Base-by-base conservation (phyloP, 2,113 vertebrate genomes). In the Oryzias celebensis region DNA sequence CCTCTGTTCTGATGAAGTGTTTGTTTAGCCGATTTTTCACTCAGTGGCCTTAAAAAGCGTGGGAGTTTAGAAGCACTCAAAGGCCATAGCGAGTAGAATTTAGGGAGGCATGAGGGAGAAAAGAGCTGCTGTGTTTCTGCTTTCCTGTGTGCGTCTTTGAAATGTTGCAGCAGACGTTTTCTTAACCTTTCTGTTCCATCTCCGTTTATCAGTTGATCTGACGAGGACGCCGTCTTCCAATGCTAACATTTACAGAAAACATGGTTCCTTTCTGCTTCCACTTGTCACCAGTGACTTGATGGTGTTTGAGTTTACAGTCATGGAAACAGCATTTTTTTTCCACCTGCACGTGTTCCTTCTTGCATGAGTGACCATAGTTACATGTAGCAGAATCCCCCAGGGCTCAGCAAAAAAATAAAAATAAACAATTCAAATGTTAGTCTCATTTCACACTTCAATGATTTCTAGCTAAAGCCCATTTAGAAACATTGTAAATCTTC, bases 1-100 rank as follows among this genome's bases (percentile, higher is more conserved):
- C 75, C 73, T 83, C 65, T 44, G 65, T 81, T 84, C 70, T 83
- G 87, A 83, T 89, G 66, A 83, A 85, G 80, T 89, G 87, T 87
- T 90, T 91, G 86, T 89, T 90, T 89, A 81, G 88, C 73, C 63
- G 73, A 91, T 89, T 88, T 90, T 91, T 87, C 84, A 89, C 87
- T 83, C 78, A 52, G 66, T 73, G 71, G 82, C 82, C 82, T 78
- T 77, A 80, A 77, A 74, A 89, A 74, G 66, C 76, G 85, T 87
- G 78, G 84, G 85, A 85, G 78, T 88, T 83, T 84, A 74, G 81
- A 85, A 75, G 71, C 78, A 73, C 82, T 87, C 74, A 79, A 83
- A 90, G 84, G 83, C 83, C 81, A 83, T 16, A 71, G 64, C 74
- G 65, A 58, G 58, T 52, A 65, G 68, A 67, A 78, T 71, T 58